phyloP scores from a whole-genome alignment of 2,113 vertebrate genomes.

The Antigone vipio region DNA sequence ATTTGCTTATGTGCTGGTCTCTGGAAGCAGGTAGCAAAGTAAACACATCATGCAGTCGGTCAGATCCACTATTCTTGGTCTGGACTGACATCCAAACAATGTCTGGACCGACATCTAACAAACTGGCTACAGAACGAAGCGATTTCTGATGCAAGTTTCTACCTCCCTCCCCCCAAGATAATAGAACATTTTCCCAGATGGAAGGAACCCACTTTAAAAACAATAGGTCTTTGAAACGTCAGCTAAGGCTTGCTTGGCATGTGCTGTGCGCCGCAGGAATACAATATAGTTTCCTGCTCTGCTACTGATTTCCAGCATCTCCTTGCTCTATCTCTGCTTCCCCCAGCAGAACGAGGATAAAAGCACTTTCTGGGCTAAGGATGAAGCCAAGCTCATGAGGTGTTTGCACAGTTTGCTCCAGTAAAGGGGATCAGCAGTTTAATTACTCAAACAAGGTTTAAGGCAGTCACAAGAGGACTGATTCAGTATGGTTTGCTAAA shows the following conservation, averaged over 20 bases:
- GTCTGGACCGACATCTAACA: constrained; percentile 92
- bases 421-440: background rate
- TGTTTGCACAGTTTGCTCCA: background rate
- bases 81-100: constrained; percentile 94
- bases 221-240: constrained; percentile 49
- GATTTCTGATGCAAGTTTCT: constrained; percentile 89
- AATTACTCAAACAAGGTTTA: background rate
- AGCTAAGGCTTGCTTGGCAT: background rate
- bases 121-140: constrained; percentile 85
- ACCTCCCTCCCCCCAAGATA: constrained; percentile 1
- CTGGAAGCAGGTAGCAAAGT: constrained; percentile 88
- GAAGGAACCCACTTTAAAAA: constrained; percentile 48
- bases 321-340: background rate
- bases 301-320: background rate
- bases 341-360: background rate
- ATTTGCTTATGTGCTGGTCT: background rate
- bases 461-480: background rate
- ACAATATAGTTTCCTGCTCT: background rate
- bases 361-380: background rate
- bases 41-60: constrained; percentile 89
- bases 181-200: constrained; percentile 36
- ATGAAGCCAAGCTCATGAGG: background rate
- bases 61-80: constrained; percentile 86
- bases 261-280: background rate
- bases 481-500: background rate